Percentiles rank a stretch among this genome's conserved stretches.
Evolutionary conservation across 2,888 invertebrate species (phyloP).

Genomic region (Smittia aterrima): DNA sequence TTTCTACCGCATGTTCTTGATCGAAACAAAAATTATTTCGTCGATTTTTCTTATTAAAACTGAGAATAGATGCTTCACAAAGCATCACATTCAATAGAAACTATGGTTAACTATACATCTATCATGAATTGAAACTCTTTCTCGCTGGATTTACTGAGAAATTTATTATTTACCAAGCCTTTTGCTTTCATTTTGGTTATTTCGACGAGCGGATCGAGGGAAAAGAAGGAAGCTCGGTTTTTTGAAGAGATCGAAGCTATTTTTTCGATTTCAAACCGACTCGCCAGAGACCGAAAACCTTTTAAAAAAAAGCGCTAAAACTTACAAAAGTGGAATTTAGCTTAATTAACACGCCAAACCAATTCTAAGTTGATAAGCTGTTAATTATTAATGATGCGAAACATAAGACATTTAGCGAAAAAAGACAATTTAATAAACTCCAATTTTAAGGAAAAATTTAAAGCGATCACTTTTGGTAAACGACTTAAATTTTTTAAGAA

Average conservation of each 20-base stretch:
- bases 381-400: too few species aligned
- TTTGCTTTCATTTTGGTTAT: conserved; percentile 76
- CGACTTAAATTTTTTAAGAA: too few species aligned
- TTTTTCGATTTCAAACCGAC: background rate
- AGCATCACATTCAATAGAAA: background rate
- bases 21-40: conserved; percentile 13
- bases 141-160: background rate
- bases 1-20: conserved; percentile 25
- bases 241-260: background rate
- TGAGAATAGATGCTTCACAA: background rate
- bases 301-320: background rate
- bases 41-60: background rate
- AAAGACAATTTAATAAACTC: too few species aligned
- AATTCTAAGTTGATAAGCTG: too few species aligned
- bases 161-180: conserved; percentile 66
- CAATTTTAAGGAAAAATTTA: too few species aligned
- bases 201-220: conserved; percentile 23
- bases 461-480: too few species aligned
- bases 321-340: too few species aligned
- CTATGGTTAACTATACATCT: background rate
- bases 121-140: background rate
- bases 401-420: too few species aligned
- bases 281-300: background rate
- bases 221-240: conserved; percentile 23
- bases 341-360: too few species aligned